A percentile compares a stretch with the other conserved stretches of the same genome.
These are phyloP conservation scores for Hemicordylus capensis DNA, from an alignment of 2,113 vertebrate genomes.

Conservation along the genomic window DNA sequence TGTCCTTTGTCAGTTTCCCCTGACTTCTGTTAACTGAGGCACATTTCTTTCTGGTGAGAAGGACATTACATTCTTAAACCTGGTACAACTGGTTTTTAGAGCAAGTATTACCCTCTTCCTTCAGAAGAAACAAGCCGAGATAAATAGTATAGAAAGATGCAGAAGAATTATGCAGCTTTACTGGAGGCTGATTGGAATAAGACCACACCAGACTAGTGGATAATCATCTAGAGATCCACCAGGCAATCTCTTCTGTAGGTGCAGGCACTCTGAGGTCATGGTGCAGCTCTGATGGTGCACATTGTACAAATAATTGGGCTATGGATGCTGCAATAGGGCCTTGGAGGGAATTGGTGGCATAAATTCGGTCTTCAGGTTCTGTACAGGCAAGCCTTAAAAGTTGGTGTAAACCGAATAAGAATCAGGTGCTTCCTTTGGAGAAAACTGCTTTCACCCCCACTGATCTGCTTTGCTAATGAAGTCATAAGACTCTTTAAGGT, in stretches of 20 bases:
- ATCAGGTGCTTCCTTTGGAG: not conserved
- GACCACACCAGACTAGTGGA: no score
- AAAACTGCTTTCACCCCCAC: not conserved
- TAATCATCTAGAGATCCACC: not conserved
- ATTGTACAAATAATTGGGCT: not conserved
- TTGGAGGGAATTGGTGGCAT: not conserved
- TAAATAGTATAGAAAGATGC: not conserved
- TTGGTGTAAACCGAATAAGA: not conserved
- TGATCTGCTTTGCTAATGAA: conserved; percentile 21
- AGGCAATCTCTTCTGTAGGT: not conserved
- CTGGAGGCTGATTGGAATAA: no score
- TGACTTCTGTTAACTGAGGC: no score
- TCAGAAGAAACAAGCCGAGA: not conserved
- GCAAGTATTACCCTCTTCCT: not conserved
- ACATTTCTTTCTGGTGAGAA: no score
- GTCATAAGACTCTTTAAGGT: conserved; percentile 34
- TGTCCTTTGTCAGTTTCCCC: not conserved
- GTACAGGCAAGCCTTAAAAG: not conserved
- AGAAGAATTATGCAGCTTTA: not conserved
- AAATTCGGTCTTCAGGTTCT: not conserved
- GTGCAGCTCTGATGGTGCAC: not conserved
- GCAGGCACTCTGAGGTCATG: not conserved
- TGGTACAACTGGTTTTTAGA: not conserved
- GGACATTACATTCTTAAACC: not conserved
- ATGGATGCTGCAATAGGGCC: not conserved